A percentile compares a stretch with the other conserved stretches of the same genome.
Evolutionary conservation across 35 echinoderm and acorn worm species (phyloP).

Genomic region (Eucidaris tribuloides): DNA sequence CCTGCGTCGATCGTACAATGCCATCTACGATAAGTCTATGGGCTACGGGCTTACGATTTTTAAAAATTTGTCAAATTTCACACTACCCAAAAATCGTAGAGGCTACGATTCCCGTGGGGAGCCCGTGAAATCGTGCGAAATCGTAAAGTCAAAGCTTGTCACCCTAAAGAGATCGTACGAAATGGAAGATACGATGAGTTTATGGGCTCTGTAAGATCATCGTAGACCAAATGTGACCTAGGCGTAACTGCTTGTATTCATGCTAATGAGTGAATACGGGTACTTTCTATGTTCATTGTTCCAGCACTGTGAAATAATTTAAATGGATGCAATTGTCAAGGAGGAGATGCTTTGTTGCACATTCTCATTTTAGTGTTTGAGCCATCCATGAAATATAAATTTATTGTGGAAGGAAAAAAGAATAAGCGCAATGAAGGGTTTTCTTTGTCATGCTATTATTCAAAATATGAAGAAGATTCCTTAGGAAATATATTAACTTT

Average conservation of each 20-base stretch:
- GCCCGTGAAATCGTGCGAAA: no score
- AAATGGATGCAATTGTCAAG: not conserved
- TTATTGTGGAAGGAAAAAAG: not conserved
- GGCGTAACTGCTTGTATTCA: not conserved
- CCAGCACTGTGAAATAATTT: not conserved
- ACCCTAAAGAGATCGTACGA: no score
- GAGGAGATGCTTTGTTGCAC: not conserved
- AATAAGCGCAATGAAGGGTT: conserved; percentile 7
- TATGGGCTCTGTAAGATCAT: no score
- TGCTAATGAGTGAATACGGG: not conserved
- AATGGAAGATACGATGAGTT: no score
- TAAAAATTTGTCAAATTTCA: no score
- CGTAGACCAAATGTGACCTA: no score
- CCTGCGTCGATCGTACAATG: no score
- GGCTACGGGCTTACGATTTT: no score
- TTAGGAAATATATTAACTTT: not conserved
- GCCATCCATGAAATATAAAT: conserved; percentile 4
- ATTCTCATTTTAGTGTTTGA: not conserved
- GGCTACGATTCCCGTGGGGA: no score
- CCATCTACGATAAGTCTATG: no score
- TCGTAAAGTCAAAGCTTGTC: no score
- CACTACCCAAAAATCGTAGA: not conserved
- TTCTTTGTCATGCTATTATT: not conserved
- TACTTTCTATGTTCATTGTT: not conserved
- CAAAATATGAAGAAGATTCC: not conserved